Conservation (phyloP, 2,888 invertebrate genomes). For the Neuroscelio doddi region DNA sequence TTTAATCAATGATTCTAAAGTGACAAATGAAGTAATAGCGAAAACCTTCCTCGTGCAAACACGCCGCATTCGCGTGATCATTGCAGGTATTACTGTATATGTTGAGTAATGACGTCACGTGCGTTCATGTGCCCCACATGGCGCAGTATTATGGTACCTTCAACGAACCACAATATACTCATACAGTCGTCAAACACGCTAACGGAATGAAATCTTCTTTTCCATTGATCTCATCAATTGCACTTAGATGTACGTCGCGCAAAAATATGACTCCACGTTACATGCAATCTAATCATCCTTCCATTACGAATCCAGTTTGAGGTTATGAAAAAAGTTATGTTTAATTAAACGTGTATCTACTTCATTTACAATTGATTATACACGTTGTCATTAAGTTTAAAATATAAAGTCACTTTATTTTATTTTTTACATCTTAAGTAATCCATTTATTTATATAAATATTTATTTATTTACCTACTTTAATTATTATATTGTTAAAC, state of each 20-base stretch:
- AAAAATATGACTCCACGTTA: conserved; percentile 9
- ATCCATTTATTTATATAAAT: too few relatives aligned
- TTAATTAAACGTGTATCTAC: conserved; percentile 3
- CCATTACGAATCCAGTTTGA: background rate
- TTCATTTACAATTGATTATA: conserved; percentile 6
- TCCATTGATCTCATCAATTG: conserved; percentile 31
- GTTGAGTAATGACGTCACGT: conserved; percentile 15
- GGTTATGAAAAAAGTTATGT: too few relatives aligned
- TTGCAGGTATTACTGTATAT: background rate
- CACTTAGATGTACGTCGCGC: conserved; percentile 5
- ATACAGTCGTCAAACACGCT: background rate
- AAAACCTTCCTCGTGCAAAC: background rate
- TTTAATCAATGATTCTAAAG: background rate
- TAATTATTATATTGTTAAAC: too few relatives aligned
- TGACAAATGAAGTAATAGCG: background rate
- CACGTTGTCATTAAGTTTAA: background rate
- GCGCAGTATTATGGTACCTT: conserved; percentile 14
- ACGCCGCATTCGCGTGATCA: conserved; percentile 4
- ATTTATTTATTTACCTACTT: too few relatives aligned
- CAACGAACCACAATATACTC: conserved; percentile 6
- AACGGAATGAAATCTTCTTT: conserved; percentile 21
- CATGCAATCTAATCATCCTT: too few relatives aligned
- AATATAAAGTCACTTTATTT: conserved; percentile 7
- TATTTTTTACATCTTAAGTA: too few relatives aligned
- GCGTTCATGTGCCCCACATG: conserved; percentile 15